Evolutionary conservation across 2,113 vertebrate genomes (phyloP), one percentile per base, ranked within the genome.

Genomic region (Haemorhous mexicanus): DNA sequence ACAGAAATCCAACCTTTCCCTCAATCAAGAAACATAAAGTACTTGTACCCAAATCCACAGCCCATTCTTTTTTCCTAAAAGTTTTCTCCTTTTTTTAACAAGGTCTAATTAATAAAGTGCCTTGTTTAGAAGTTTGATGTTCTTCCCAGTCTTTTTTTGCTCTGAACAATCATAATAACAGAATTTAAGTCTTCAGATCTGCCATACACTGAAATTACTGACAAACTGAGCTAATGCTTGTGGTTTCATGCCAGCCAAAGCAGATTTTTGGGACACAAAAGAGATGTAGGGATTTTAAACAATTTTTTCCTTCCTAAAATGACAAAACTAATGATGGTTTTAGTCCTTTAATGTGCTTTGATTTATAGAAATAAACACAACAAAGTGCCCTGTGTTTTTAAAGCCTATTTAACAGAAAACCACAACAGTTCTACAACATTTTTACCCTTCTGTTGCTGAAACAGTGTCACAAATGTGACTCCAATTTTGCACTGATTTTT

Each of bases 341-440:
- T 56, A 87, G 69, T 75, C 20, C 47, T 89, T 82, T 79, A 72
- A 84, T 23, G 27, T 27, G 24, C 72, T 47, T 84, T 89, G 62
- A 82, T 87, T 93, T 68, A 59, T 15, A 82, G 52, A 82, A 91
- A 69, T 56, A 93, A 95, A 82, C 62, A 61, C 8, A 93, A 91
- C 81, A 52, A 59, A 79, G 62, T 26, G 56, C 11, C n/a, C 77
- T 53, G 56, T 78, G 49, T 78, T 82, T 78, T 55, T 46, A 84
- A 50, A n/a, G 74, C 16, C 52, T 66, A 4, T 15, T 84, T 68
- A 64, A 59, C 90, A 90, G 70, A 79, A 82, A 80, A 58, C 50
- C 37, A 30, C 74, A 59, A 24, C 33, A 80, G 10, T 21, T 33
- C 67, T 4, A 33, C 53, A 77, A 63, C 30, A 83, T 76, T 95